Evolutionary conservation across 2,797 vertebrate genomes (phyloP).

Genomic region (Huso huso): DNA sequence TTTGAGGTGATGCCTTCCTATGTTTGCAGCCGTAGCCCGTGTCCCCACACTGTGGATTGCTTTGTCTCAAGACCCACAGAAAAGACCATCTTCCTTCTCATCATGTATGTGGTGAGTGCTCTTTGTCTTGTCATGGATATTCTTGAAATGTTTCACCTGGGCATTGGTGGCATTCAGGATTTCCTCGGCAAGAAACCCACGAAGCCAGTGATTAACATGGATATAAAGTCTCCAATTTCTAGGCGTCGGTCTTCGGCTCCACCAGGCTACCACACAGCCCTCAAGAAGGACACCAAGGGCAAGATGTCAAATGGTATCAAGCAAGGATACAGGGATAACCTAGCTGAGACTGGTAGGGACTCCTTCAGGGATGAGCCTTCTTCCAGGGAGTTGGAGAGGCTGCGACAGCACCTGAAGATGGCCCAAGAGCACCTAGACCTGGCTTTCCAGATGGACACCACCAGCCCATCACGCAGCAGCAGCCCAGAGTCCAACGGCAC

Average conservation of each 20-base stretch:
- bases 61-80: slow-evolving; percentile 84
- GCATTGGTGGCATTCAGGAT: slow-evolving; percentile 64
- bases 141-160: slow-evolving; percentile 72
- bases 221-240: slow-evolving; percentile 39
- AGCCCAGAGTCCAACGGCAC: slow-evolving; percentile 71
- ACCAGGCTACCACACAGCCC: slow-evolving; percentile 66
- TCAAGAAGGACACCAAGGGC: slow-evolving; percentile 58
- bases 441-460: slow-evolving; percentile 65
- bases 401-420: slow-evolving; percentile 71
- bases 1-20: slow-evolving; percentile 72
- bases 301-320: slow-evolving; percentile 38
- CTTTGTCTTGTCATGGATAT: slow-evolving; percentile 74
- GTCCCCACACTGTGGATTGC: slow-evolving; percentile 79
- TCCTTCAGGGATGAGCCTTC: slow-evolving; percentile 52
- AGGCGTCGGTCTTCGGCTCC: slow-evolving; percentile 61
- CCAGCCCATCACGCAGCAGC: slow-evolving; percentile 64
- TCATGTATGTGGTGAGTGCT: slow-evolving; percentile 76
- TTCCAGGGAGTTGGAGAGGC: slow-evolving; percentile 55
- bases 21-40: slow-evolving; percentile 68
- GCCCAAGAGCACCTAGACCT: slow-evolving; percentile 78
- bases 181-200: slow-evolving; percentile 44
- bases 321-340: slow-evolving; percentile 47
- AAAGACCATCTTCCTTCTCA: slow-evolving; percentile 79
- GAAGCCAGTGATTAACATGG: not conserved
- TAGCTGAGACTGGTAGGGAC: slow-evolving; percentile 47